A percentile compares a stretch with the other conserved stretches of the same genome.
Conservation (phyloP, 1,140 invertebrate species). For the Dreissena polymorpha region DNA sequence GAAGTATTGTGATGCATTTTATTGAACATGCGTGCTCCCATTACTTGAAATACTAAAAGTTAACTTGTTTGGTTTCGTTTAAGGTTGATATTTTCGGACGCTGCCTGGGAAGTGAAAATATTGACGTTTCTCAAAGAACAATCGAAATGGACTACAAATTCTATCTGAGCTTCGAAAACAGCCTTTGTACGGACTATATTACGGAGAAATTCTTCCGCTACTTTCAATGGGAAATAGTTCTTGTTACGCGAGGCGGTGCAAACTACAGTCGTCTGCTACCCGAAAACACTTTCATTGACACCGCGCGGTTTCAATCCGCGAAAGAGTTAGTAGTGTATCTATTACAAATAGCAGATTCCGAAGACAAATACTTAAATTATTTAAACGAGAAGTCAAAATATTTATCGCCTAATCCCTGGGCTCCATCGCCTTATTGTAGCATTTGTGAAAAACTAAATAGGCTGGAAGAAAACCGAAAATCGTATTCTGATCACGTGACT, state of each 20-base stretch:
- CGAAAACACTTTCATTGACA: conserved; percentile 29
- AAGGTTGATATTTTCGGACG: conserved; percentile 17
- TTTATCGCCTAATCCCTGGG: neutral
- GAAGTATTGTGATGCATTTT: too few species aligned
- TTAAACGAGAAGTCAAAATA: conserved; percentile 22
- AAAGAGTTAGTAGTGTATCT: conserved; percentile 28
- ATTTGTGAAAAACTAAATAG: conserved; percentile 34
- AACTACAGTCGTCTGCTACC: conserved; percentile 25
- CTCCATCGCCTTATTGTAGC: neutral
- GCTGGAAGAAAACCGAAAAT: conserved; percentile 10
- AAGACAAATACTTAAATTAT: conserved; percentile 6
- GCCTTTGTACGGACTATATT: conserved; percentile 40
- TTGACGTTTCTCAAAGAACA: neutral
- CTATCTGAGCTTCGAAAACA: conserved; percentile 48
- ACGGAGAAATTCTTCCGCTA: conserved; percentile 45
- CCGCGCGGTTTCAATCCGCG: neutral
- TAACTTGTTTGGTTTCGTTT: neutral
- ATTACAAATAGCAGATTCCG: neutral
- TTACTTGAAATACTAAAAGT: too few species aligned
- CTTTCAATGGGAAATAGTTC: conserved; percentile 9
- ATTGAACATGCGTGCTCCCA: too few species aligned
- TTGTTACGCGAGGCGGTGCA: conserved; percentile 19
- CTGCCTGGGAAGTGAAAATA: neutral
- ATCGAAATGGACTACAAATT: conserved; percentile 40
- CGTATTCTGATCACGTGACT: conserved; percentile 17